phyloP scores from a whole-genome alignment of 2,888 invertebrate genomes.

The Dromius quadrimaculatus region DNA sequence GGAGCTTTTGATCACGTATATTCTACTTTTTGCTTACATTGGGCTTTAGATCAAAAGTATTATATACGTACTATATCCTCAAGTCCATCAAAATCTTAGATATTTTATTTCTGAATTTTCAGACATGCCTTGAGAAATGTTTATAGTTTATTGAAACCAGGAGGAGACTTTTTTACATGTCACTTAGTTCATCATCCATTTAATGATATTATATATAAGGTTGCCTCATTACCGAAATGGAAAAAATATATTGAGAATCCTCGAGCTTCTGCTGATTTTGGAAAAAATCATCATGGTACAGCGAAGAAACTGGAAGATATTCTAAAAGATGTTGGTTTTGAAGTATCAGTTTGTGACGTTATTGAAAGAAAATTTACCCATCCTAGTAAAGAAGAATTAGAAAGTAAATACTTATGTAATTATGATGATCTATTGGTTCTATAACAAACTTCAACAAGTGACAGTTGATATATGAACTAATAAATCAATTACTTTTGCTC shows the following conservation, averaged over 20 bases:
- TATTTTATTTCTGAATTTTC: constrained; percentile 19
- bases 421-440: too few species aligned
- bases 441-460: too few species aligned
- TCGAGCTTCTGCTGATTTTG: too few species aligned
- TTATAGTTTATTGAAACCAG: constrained; percentile 70
- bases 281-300: too few species aligned
- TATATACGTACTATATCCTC: background rate
- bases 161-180: constrained; percentile 73
- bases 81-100: background rate
- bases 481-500: too few species aligned
- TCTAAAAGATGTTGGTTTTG: constrained; percentile 2
- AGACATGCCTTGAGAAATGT: constrained; percentile 71
- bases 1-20: constrained; percentile 73
- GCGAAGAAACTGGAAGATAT: background rate
- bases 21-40: constrained; percentile 80
- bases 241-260: background rate
- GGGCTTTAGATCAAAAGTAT: constrained; percentile 77
- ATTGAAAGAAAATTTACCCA: constrained; percentile 61
- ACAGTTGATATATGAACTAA: too few species aligned
- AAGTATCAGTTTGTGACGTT: background rate
- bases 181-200: constrained; percentile 74
- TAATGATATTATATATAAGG: constrained; percentile 68
- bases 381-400: constrained; percentile 61
- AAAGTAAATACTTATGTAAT: too few species aligned
- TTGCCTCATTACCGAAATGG: background rate